Evolutionary conservation across 2,113 vertebrate genomes (phyloP), one percentile per base, ranked within the genome.

Genomic region (Perognathus longimembris): DNA sequence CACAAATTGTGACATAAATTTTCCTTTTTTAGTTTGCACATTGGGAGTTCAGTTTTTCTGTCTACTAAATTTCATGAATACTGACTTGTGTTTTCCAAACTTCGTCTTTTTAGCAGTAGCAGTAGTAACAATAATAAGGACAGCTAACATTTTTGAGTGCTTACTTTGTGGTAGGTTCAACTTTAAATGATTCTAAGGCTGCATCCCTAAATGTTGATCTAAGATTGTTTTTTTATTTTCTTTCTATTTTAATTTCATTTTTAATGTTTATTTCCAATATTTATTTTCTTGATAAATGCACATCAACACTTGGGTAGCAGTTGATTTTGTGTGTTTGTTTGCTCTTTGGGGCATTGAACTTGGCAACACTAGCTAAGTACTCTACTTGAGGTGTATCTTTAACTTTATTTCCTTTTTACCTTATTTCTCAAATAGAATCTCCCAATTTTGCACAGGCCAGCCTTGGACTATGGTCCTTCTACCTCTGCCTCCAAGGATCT

Each of bases 1-100:
- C 10, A 32, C 10, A 88, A 30, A 11, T 75, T 70, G 32, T 69
- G 32, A 73, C 63, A 70, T 34, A 84, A 90, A 81, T 1, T 75
- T 18, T 81, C 81, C 59, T 85, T 57, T 42, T 18, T 88, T 88
- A 77, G 54, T 26, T 40, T 74, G 9, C 2, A 40, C 63, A 89
- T 18, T 38, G 28, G 82, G 20, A 75, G 66, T 90, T 70, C 45
- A 63, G 24, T 66, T 86, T 71, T 91, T 91, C 73, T 85, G 30
- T 50, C 70, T 75, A 78, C 64, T 85, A 88, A 82, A 71, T 93
- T 89, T 91, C 88, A 77, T 85, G 20, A 87, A 67, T 57, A 45
- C 28, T 71, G 89, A 85, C 12, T 12, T 64, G 1, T 67, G 45
- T 45, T 20, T 36, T 89, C 63, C 30, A 88, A 34, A 3, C 32